Conservation (phyloP, 2,888 invertebrate species). For the Lampropteryx suffumata region DNA sequence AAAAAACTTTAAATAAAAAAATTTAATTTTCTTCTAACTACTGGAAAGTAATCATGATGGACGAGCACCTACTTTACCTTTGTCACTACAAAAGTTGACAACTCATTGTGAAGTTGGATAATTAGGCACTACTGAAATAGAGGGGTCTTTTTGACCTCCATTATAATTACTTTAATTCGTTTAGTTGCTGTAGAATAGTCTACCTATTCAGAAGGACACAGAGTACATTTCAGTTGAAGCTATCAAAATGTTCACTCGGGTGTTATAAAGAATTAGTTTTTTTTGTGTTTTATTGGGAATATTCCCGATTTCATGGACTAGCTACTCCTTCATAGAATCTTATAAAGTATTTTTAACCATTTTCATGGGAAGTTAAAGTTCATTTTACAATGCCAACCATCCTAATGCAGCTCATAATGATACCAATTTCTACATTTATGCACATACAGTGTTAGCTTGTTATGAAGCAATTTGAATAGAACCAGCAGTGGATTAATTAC, state of each 20-base stretch:
- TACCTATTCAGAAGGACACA: slow-evolving; percentile 18
- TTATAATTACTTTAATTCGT: slow-evolving; percentile 35
- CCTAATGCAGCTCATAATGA: slow-evolving; percentile 1
- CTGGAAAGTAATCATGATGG: no score
- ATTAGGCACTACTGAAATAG: slow-evolving; percentile 16
- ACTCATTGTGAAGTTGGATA: slow-evolving; percentile 7
- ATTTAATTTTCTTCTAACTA: no score
- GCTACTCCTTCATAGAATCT: no score
- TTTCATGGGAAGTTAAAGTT: no score
- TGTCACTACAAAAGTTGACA: slow-evolving; percentile 8
- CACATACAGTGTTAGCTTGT: slow-evolving; percentile 16
- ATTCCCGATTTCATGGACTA: no score
- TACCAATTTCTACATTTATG: slow-evolving; percentile 8
- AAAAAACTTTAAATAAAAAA: no score
- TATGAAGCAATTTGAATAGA: slow-evolving; percentile 21
- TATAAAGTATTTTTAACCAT: no score
- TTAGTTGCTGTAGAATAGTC: slow-evolving; percentile 50
- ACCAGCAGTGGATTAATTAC: slow-evolving; percentile 7
- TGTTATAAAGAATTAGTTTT: background rate
- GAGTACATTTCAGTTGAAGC: background rate
- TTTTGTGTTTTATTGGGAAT: no score
- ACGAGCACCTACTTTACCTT: background rate
- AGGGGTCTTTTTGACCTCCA: slow-evolving; percentile 11
- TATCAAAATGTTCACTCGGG: background rate
- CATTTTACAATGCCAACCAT: background rate